Evolutionary conservation across 64 coral and sea anemone species (phyloP), one percentile per base, ranked within the genome.

Genomic region (Porites australiensis): DNA sequence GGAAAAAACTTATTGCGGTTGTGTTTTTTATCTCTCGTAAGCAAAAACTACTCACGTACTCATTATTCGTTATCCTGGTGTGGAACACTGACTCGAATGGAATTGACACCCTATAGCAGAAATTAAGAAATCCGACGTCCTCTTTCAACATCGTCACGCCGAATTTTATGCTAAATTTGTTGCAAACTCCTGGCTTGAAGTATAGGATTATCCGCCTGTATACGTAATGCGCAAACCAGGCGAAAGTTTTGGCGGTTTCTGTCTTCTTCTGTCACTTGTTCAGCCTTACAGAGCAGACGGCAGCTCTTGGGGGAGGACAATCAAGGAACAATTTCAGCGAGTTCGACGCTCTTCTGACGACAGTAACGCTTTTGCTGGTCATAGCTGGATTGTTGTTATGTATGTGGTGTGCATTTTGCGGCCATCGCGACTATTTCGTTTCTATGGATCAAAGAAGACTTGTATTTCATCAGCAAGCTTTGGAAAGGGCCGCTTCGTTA

Each of bases 391-490:
- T 84, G 19, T 84, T 84, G 12, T 4, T 65, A 3, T 84, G 44
- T 64, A 10, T 64, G 45, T 84, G 81, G 81, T 84, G 62, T 13
- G 64, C 62, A 65, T 84, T 61, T 69, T 84, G 81, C 47, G 81
- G 63, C 64, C 81, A 84, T n/a, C 60, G 64, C 4, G 81, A 84
- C 18, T 70, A 67, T 23, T 53, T 84, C 8, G 43, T 13, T 21
- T 68, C 64, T 10, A 0, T 50, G 46, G 81, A 84, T 51, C 62
- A 68, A 46, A 64, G 63, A 13, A 67, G 61, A 51, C 12, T 76
- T 6, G 45, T 76, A 6, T 68, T 52, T 84, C 63, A 51, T 18
- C 59, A 83, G 2, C 16, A 84, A 64, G 48, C 61, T 48, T 9
- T 50, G 15, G 18, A 84, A 48, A 46, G 81, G 14, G 63, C 64